Conservation (phyloP, 2,113 vertebrate species). For the Hemichromis elongatus region DNA sequence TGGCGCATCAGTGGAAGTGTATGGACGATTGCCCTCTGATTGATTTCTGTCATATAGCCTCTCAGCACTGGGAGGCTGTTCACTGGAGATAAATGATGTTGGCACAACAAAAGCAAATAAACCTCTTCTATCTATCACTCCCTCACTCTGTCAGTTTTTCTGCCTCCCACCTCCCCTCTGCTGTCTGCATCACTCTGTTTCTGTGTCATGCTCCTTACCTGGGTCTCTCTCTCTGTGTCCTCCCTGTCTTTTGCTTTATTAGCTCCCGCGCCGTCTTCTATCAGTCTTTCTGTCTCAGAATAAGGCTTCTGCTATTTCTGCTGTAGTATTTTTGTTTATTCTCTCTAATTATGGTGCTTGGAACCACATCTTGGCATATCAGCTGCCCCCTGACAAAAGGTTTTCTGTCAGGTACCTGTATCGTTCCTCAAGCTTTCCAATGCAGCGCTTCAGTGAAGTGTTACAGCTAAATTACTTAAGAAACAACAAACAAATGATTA, state of each 20-base stretch:
- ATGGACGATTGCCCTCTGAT: slow-evolving; percentile 63
- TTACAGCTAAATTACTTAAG: not conserved
- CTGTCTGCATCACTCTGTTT: not conserved
- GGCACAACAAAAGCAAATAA: slow-evolving; percentile 59
- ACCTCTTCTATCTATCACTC: slow-evolving; percentile 44
- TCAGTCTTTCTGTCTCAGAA: not conserved
- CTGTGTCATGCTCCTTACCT: not conserved
- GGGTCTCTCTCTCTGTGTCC: not conserved
- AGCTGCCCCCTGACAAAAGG: not conserved
- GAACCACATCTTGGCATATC: not conserved
- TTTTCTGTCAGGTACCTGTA: not conserved
- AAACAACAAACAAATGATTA: not conserved
- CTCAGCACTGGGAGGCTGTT: slow-evolving; percentile 52
- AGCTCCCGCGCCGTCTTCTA: not conserved
- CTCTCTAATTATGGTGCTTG: not conserved
- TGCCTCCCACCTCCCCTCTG: slow-evolving; percentile 5
- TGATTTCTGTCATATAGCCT: slow-evolving; percentile 65
- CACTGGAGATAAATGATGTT: slow-evolving; percentile 58
- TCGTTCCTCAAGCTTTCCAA: not conserved
- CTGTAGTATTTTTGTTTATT: not conserved
- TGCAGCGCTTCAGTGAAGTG: not conserved
- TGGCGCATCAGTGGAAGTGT: slow-evolving; percentile 38
- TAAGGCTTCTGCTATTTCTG: not conserved
- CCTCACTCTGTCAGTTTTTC: not conserved
- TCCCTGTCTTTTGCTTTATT: not conserved